Percentiles rank a stretch among this genome's conserved stretches.
Conservation (phyloP, 2,888 invertebrate species). For the Hirtodrosophila confusa region DNA sequence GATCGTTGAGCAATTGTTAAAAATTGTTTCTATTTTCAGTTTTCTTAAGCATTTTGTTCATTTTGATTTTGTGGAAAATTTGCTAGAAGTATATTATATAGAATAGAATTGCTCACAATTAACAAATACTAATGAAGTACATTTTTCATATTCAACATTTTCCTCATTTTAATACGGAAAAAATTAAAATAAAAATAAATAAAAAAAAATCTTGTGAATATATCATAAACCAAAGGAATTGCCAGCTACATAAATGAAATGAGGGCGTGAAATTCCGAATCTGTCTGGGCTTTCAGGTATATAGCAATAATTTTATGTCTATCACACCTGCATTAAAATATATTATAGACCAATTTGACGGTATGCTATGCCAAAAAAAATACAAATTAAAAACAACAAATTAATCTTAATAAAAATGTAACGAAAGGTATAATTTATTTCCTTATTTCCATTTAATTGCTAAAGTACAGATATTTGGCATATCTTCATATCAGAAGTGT, state of each 20-base stretch:
- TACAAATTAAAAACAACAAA: slow-evolving; percentile 7
- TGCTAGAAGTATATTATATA: slow-evolving; percentile 9
- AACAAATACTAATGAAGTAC: slow-evolving; percentile 47
- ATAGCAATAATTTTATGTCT: slow-evolving; percentile 37
- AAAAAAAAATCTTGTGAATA: slow-evolving; percentile 15
- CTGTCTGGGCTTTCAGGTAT: slow-evolving; percentile 17
- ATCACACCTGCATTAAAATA: slow-evolving; percentile 50
- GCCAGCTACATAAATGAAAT: slow-evolving; percentile 31
- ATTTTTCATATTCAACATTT: slow-evolving; percentile 42
- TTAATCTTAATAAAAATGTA: slow-evolving; percentile 13
- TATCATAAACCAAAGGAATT: slow-evolving; percentile 33
- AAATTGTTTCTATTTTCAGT: background rate
- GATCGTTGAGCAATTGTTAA: no score
- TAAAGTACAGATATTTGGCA: background rate
- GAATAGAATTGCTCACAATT: slow-evolving; percentile 43
- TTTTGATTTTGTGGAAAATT: slow-evolving; percentile 28
- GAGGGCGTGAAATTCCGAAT: slow-evolving; percentile 52
- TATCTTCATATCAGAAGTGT: slow-evolving; percentile 26
- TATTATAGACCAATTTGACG: slow-evolving; percentile 17
- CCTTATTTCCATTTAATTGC: slow-evolving; percentile 16
- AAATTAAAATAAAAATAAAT: no score
- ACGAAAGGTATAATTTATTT: slow-evolving; percentile 7
- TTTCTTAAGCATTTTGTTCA: background rate
- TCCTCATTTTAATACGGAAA: background rate
- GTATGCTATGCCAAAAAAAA: slow-evolving; percentile 8